Conservation (phyloP, 2,888 invertebrate genomes). For the Hermaeophaga mercurialis region DNA sequence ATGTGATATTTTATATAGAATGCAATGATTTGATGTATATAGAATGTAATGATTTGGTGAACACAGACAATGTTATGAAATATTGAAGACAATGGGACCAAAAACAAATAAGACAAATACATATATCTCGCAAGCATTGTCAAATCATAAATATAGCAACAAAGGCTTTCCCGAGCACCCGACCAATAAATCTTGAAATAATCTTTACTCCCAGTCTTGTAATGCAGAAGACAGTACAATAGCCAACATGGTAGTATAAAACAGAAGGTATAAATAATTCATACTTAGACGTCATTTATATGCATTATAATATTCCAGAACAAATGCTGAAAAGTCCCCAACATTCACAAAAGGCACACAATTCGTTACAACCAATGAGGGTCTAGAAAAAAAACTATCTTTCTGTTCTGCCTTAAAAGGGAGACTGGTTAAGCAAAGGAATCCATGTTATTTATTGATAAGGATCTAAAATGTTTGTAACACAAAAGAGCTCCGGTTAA, state of each 20-base stretch:
- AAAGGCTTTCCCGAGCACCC: slow-evolving; percentile 23
- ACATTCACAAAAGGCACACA: slow-evolving; percentile 32
- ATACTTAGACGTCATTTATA: slow-evolving; percentile 46
- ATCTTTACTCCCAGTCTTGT: slow-evolving; percentile 40
- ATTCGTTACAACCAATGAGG: slow-evolving; percentile 28
- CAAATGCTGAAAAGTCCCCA: slow-evolving; percentile 30
- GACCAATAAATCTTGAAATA: slow-evolving; percentile 41
- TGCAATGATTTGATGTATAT: not conserved
- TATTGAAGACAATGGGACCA: slow-evolving; percentile 8
- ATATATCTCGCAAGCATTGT: slow-evolving; percentile 20
- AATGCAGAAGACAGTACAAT: slow-evolving; percentile 46
- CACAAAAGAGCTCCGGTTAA: slow-evolving; percentile 49
- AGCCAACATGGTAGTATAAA: slow-evolving; percentile 36
- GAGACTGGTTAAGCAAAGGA: slow-evolving; percentile 44
- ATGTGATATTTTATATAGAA: too few relatives aligned
- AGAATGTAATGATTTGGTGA: not conserved
- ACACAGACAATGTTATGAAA: not conserved
- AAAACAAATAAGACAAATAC: slow-evolving; percentile 15
- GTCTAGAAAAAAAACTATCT: slow-evolving; percentile 40
- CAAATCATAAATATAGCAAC: slow-evolving; percentile 30
- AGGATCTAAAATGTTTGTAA: slow-evolving; percentile 50
- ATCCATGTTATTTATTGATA: slow-evolving; percentile 52
- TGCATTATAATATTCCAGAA: slow-evolving; percentile 43
- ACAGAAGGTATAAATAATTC: slow-evolving; percentile 47
- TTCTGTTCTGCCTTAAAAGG: slow-evolving; percentile 50